Conservation (phyloP, 2,888 invertebrate species). For the Eudasyphora cyanicolor region DNA sequence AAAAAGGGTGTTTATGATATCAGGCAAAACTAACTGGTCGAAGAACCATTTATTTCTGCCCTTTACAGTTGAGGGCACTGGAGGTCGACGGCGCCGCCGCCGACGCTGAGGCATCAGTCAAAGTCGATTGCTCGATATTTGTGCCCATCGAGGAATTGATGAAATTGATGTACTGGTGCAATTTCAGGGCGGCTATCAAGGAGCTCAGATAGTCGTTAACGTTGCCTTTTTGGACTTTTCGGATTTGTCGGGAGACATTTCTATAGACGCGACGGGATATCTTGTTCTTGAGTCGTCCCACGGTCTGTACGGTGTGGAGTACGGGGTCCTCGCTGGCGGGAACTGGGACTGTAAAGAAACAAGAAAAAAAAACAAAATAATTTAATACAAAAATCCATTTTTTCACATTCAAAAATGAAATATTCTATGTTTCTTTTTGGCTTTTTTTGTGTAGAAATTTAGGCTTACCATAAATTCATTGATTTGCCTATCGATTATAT, state of each 20-base stretch:
- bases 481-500: conserved; percentile 77
- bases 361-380: conserved; percentile 8
- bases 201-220: conserved; percentile 81
- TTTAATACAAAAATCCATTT: not conserved
- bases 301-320: conserved; percentile 86
- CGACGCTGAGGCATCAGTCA: conserved; percentile 52
- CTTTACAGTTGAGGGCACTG: conserved; percentile 18
- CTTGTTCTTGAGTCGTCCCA: conserved; percentile 86
- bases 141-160: conserved; percentile 80
- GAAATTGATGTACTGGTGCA: conserved; percentile 80
- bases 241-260: conserved; percentile 84
- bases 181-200: conserved; percentile 80
- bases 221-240: conserved; percentile 80
- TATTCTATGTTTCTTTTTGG: not conserved
- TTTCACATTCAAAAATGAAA: not conserved
- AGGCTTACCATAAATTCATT: conserved; percentile 77
- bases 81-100: not conserved
- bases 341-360: conserved; percentile 82
- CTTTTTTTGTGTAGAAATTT: conserved; percentile 1
- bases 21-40: not conserved
- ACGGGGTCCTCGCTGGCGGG: conserved; percentile 84
- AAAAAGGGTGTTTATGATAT: not conserved
- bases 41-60: conserved; percentile 38
- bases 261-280: conserved; percentile 86
- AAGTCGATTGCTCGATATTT: conserved; percentile 75